Evolutionary conservation across 2,797 vertebrate genomes (phyloP), one percentile per base, ranked within the genome.

Genomic region (Staurois parvus): DNA sequence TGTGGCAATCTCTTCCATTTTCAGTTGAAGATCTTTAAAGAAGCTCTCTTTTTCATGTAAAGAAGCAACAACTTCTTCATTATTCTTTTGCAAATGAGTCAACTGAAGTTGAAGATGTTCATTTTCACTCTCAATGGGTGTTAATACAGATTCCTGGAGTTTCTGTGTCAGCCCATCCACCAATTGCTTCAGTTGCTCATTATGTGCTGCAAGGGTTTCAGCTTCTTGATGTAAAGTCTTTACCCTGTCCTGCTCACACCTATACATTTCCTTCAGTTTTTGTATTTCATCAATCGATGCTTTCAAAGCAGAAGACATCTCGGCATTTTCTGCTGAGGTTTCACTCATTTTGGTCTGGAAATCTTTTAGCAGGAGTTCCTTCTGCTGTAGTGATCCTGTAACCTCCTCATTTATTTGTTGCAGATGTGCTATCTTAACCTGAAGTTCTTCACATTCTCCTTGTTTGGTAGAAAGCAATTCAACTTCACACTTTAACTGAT

Each of bases 371-470:
- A 87, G 45, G 42, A 48, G 87, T 69, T 98, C 96, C 91, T 94
- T 96, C 75, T 94, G 89, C 67, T 93, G 85, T 4, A 97, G 85
- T 21, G 91, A 91, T 45, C 86, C 88, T 84, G 91, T 83, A 78
- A 95, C 87, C 29, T 93, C 86, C 48, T 93, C 92, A 67, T 95
- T 98, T 72, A 94, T 93, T 72, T 89, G 90, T 81, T 92, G 92
- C 88, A 97, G 89, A 29, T 88, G 88, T 75, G 90, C 88, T 40
- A 96, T 84, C 72, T 93, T 91, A 81, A 88, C 89, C 85, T 94
- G 93, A 69, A 96, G 91, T 86, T 95, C 91, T 88, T 95, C 91
- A 28, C 79, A 62, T 73, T 93, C 87, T 66, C 88, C 74, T 72
- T 89, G 87, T 52, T 91, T 77, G n/a, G 90, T 91, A 2, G 90